Base-by-base conservation (phyloP, 2,888 invertebrate genomes). In the Encarsia formosa region DNA sequence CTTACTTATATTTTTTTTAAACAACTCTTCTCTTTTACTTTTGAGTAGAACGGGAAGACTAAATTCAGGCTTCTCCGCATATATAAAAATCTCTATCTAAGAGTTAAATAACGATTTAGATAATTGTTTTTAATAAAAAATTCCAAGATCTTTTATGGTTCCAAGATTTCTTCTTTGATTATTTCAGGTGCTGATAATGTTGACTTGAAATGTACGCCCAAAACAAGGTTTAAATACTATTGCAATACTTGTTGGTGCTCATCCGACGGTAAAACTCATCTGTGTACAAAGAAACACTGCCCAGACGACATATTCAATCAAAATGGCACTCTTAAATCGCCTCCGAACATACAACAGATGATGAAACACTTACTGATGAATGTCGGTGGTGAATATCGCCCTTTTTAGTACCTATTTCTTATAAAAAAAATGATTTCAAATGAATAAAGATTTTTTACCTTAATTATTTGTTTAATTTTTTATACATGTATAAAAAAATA, bases 231-330 rank as follows among this genome's bases (percentile, higher is more conserved):
- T 42, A 57, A 53, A 15, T 38, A 78, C 52, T 80, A 81, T 48
- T 82, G 82, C 68, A 82, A 81, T 61, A 78, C 76, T 65, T 82
- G 82, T 61, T 75, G 77, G 15, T 82, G 82, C 62, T 48, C 48
- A 1, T 40, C 34, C 9, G 40, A 52, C 18, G 78, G 81, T 20
- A 49, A 38, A 5, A 34, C 23, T 11, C 39, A 53, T 1, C 45
- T 51, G 5, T 65, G 65, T 34, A 63, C 63, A 3, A 54, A 26
- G 23, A 57, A 52, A 45, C 44, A 24, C 9, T 64, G 64, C 22
- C 57, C 63, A 3, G 56, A 48, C 1, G 45, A 45, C 6, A 26
- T 57, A 15, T 63, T 50, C 34, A 58, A 60, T 39, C 44, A 49
- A 19, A 56, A 63, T 15, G 62, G 62, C 4, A 41, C 55, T 8